phyloP scores from a whole-genome alignment of 2,888 invertebrate species.

The Ecliptopera silaceata region DNA sequence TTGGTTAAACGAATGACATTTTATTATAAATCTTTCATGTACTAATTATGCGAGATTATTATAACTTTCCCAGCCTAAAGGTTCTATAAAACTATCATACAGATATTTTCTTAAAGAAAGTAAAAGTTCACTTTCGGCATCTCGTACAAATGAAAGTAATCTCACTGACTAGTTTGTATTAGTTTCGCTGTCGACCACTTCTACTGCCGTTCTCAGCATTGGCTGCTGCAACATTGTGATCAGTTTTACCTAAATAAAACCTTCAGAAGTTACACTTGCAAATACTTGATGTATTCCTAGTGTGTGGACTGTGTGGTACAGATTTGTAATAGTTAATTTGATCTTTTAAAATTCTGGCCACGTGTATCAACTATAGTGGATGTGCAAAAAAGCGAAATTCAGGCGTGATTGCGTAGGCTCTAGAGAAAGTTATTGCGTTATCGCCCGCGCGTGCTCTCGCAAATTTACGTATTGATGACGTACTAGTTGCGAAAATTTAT shows the following conservation, averaged over 20 bases:
- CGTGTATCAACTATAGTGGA: slow-evolving; percentile 31
- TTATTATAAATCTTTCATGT: no score
- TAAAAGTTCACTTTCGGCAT: slow-evolving; percentile 78
- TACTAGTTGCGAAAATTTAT: slow-evolving; percentile 58
- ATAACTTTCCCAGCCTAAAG: background rate
- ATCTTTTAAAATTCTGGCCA: slow-evolving; percentile 24
- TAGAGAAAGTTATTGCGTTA: slow-evolving; percentile 65
- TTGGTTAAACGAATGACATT: no score
- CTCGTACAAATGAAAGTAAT: slow-evolving; percentile 76
- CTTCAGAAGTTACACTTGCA: slow-evolving; percentile 14
- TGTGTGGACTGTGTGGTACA: slow-evolving; percentile 12
- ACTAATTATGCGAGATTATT: background rate
- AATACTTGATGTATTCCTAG: slow-evolving; percentile 8
- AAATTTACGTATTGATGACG: slow-evolving; percentile 61
- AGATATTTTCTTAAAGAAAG: slow-evolving; percentile 65
- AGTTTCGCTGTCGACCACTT: slow-evolving; percentile 71
- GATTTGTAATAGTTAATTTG: slow-evolving; percentile 17
- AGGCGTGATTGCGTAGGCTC: slow-evolving; percentile 59
- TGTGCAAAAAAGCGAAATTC: slow-evolving; percentile 67
- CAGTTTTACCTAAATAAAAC: slow-evolving; percentile 37
- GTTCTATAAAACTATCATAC: slow-evolving; percentile 14
- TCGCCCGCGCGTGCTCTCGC: slow-evolving; percentile 51
- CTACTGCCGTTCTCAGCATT: slow-evolving; percentile 40
- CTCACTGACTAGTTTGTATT: slow-evolving; percentile 65
- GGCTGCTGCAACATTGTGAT: slow-evolving; percentile 32